Conservation (phyloP, 2,113 vertebrate species). For the Sialia sialis region DNA sequence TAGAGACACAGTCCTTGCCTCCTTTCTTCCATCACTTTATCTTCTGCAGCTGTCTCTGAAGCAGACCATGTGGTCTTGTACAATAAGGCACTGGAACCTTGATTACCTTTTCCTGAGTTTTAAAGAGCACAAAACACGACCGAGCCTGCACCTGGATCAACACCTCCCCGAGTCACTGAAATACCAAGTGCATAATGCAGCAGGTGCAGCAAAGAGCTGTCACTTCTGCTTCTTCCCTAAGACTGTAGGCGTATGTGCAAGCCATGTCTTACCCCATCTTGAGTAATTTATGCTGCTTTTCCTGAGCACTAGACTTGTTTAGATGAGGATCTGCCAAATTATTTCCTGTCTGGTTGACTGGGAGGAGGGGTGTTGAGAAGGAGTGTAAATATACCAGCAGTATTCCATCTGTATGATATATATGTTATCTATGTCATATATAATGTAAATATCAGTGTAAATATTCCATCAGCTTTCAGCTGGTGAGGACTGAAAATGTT, state of each 20-base stretch:
- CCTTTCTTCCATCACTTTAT: not conserved
- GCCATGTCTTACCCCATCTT: not conserved
- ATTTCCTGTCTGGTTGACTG: not conserved
- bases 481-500: not conserved
- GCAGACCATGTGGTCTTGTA: not conserved
- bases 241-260: not conserved
- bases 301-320: not conserved
- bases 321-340: not conserved
- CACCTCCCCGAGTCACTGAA: not conserved
- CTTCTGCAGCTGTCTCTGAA: not conserved
- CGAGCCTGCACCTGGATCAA: not conserved
- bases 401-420: not conserved
- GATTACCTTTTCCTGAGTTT: not conserved
- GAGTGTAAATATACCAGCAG: rapidly evolving
- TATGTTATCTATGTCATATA: not conserved
- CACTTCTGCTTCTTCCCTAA: not conserved
- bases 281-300: not conserved
- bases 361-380: not conserved
- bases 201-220: not conserved
- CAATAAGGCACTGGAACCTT: not conserved
- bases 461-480: not conserved
- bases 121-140: not conserved
- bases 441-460: not conserved
- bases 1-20: not conserved
- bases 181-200: not conserved